phyloP scores from a whole-genome alignment of 2,797 vertebrate genomes.

The Anableps anableps region DNA sequence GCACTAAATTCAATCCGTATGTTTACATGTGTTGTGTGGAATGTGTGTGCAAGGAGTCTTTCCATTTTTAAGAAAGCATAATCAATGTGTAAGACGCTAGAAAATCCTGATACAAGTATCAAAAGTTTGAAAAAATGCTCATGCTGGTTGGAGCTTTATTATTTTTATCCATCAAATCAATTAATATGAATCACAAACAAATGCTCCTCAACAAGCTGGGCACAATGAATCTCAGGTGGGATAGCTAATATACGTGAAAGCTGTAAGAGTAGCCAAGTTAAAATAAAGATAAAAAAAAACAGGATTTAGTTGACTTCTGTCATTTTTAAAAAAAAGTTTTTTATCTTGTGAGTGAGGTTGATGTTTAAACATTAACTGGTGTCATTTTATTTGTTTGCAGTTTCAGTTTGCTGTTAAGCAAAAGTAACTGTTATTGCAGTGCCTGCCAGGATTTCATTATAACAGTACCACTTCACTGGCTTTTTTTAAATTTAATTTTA shows the following conservation, averaged over 20 bases:
- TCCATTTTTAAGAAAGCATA: background rate
- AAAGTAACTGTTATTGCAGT: background rate
- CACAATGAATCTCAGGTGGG: background rate
- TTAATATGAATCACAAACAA: background rate
- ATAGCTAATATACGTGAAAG: constrained; percentile 1
- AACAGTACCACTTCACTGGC: background rate
- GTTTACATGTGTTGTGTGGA: background rate
- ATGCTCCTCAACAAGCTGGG: constrained; percentile 27
- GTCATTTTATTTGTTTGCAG: background rate
- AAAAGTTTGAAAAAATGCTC: constrained; percentile 2
- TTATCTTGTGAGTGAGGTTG: too few relatives aligned
- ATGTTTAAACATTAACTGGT: background rate
- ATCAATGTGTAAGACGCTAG: background rate
- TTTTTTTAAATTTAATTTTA: background rate
- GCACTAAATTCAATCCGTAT: background rate
- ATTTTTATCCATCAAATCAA: background rate
- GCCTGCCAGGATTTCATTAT: background rate
- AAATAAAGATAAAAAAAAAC: constrained; percentile 5
- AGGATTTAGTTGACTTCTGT: background rate
- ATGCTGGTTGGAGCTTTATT: background rate
- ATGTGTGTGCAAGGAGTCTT: background rate
- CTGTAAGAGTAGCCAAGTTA: constrained; percentile 8
- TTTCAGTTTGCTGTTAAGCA: constrained; percentile 1
- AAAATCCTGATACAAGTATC: background rate
- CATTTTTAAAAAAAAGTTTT: background rate